A percentile compares a stretch with the other conserved stretches of the same genome.
Conservation (phyloP, 2,797 vertebrate genomes). For the Falco novaeseelandiae region DNA sequence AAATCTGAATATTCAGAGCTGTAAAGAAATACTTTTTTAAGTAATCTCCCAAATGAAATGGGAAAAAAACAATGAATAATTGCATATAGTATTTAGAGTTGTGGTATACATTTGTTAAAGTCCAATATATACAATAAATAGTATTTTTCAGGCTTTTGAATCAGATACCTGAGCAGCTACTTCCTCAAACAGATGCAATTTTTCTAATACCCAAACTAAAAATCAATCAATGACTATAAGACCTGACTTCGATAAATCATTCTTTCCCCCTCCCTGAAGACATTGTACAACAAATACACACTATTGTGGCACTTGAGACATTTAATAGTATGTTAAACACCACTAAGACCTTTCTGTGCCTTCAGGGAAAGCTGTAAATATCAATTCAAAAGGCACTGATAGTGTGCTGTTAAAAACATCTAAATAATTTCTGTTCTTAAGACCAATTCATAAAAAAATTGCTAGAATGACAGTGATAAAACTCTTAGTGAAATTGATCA, state of each 20-base stretch:
- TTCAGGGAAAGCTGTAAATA: neutral
- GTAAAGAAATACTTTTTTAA: neutral
- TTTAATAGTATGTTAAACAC: neutral
- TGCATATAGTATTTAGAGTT: neutral
- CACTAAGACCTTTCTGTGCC: neutral
- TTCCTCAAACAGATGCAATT: neutral
- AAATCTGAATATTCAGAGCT: neutral
- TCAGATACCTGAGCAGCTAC: neutral
- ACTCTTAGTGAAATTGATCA: neutral
- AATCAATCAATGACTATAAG: neutral
- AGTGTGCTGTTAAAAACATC: neutral
- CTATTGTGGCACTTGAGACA: neutral
- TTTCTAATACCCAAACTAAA: neutral
- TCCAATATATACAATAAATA: neutral
- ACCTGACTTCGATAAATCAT: neutral
- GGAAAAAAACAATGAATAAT: neutral
- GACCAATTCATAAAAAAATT: neutral
- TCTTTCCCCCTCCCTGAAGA: neutral
- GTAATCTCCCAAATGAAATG: neutral
- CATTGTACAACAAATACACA: neutral
- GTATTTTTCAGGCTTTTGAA: neutral
- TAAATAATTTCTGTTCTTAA: neutral
- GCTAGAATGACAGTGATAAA: neutral
- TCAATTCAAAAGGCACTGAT: neutral
- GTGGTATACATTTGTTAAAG: neutral